Percentiles rank a stretch among this genome's conserved stretches.
phyloP scores from a whole-genome alignment of 2,113 vertebrate genomes.

The Micronycteris hirsuta region DNA sequence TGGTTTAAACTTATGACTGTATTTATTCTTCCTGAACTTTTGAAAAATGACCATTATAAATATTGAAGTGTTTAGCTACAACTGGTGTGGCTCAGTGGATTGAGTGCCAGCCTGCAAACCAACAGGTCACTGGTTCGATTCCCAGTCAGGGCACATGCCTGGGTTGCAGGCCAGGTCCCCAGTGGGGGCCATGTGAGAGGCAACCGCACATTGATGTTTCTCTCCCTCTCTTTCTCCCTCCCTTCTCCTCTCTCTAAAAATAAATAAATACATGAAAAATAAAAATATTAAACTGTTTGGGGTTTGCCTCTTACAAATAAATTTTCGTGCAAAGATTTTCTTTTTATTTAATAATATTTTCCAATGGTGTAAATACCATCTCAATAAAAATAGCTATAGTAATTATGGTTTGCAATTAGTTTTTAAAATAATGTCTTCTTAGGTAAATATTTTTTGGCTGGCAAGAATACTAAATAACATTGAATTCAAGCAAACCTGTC shows the following conservation, averaged over 20 bases:
- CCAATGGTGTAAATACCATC: background rate
- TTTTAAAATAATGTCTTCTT: background rate
- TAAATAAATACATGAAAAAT: background rate
- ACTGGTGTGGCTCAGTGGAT: too few relatives aligned
- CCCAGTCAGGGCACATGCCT: too few relatives aligned
- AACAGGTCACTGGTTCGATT: too few relatives aligned
- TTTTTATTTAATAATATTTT: background rate
- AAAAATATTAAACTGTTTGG: background rate
- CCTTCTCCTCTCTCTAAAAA: too few relatives aligned
- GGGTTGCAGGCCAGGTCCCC: too few relatives aligned
- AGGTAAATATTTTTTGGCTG: background rate
- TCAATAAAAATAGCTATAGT: background rate
- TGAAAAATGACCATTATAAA: background rate
- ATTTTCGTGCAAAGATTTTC: background rate
- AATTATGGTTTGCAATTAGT: background rate
- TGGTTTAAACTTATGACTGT: background rate
- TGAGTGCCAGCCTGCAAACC: too few relatives aligned
- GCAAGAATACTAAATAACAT: background rate
- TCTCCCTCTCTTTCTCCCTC: too few relatives aligned
- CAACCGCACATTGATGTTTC: too few relatives aligned
- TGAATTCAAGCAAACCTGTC: background rate
- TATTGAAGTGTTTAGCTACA: background rate
- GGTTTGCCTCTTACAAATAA: background rate
- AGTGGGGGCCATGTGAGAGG: too few relatives aligned
- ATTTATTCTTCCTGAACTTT: background rate